Percentiles rank a stretch among this genome's conserved stretches.
These are phyloP conservation scores for Hyla sarda DNA, from an alignment of 2,113 vertebrate genomes.

Conservation along the genomic window DNA sequence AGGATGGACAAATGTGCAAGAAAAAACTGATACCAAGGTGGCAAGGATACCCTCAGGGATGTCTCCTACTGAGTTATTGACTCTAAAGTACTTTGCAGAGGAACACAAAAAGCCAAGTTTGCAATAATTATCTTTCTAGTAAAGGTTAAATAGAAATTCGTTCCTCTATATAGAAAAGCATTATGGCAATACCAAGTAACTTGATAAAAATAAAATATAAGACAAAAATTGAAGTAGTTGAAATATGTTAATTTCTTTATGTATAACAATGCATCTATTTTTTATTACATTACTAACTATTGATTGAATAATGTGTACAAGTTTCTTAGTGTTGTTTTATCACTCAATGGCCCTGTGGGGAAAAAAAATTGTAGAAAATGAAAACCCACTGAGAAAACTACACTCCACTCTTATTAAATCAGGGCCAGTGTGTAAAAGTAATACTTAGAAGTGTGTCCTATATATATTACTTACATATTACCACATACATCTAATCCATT, in stretches of 20 bases:
- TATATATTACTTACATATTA: too few relatives aligned
- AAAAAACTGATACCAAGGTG: constrained; percentile 47
- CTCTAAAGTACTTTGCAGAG: constrained; percentile 13
- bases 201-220: neutral
- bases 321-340: too few relatives aligned
- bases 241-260: too few relatives aligned
- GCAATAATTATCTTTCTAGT: constrained; percentile 41
- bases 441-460: too few relatives aligned
- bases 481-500: too few relatives aligned
- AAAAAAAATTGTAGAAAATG: too few relatives aligned
- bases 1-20: constrained; percentile 30
- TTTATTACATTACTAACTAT: neutral
- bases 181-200: constrained; percentile 36
- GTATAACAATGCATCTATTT: too few relatives aligned
- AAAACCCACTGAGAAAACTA: too few relatives aligned
- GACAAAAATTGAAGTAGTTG: neutral
- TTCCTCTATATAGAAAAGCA: constrained; percentile 14
- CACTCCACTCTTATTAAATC: too few relatives aligned
- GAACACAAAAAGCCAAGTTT: constrained; percentile 2
- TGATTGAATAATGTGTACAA: too few relatives aligned
- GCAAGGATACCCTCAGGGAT: constrained; percentile 49
- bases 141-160: constrained; percentile 43
- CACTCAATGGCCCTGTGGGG: too few relatives aligned
- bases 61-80: constrained; percentile 54
- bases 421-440: too few relatives aligned